These are phyloP conservation scores for Monochamus saltuarius DNA, from an alignment of 1,140 invertebrate species.

Conservation along the genomic window DNA sequence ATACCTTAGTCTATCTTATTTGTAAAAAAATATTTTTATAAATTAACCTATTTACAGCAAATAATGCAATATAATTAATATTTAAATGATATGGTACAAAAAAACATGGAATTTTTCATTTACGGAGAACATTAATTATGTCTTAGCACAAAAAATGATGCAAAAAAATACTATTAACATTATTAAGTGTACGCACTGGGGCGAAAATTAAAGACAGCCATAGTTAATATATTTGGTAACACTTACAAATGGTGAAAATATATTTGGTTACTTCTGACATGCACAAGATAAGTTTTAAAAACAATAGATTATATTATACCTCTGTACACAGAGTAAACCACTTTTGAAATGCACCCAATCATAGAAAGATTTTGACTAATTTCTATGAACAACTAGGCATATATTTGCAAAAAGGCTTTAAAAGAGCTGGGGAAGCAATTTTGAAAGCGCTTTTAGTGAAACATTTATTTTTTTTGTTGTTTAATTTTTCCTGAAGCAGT, in stretches of 20 bases:
- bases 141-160: conserved; percentile 17
- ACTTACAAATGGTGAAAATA: conserved; percentile 46
- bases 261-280: conserved; percentile 41
- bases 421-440: no score
- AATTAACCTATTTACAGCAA: no score
- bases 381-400: no score
- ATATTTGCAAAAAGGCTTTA: no score
- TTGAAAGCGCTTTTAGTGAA: no score
- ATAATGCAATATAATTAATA: neutral
- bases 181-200: conserved; percentile 32
- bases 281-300: conserved; percentile 28
- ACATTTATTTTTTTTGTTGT: no score
- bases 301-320: conserved; percentile 23
- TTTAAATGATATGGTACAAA: conserved; percentile 8
- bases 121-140: conserved; percentile 24
- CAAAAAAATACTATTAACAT: conserved; percentile 18
- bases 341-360: neutral
- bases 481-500: no score
- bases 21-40: no score
- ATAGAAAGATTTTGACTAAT: no score
- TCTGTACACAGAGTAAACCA: conserved; percentile 11
- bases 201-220: conserved; percentile 41
- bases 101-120: conserved; percentile 10
- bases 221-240: conserved; percentile 49
- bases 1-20: neutral